Evolutionary conservation across 2,797 vertebrate genomes (phyloP), one percentile per base, ranked within the genome.

Genomic region (Epinephelus awoara): DNA sequence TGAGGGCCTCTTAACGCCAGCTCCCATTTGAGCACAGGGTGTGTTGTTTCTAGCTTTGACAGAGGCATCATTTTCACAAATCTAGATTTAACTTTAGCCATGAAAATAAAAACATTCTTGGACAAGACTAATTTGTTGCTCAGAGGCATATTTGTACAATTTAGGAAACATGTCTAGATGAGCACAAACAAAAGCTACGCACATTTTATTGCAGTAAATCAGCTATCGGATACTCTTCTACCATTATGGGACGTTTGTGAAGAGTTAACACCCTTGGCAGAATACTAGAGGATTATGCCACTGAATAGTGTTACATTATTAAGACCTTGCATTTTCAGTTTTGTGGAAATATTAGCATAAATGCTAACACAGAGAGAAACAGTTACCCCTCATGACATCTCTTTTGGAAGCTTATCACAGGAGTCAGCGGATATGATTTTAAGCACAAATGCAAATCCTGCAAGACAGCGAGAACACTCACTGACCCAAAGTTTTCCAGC

Each of bases 1-100:
- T 66, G 65, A 78, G 87, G 81, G 85, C 66, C 65, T 69, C 64
- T 83, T 80, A 83, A 78, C 54, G 83, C 55, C 77, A 79, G 65
- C 75, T 72, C 52, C 50, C 61, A 59, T 88, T 83, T 19, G 58
- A 80, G 72, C 80, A 71, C 64, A n/a, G 75, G 76, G 66, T 67
- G 55, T 75, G 77, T 80, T 82, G 72, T 86, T 77, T 73, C 13
- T 3, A 42, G 67, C 82, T 75, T 83, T 84, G 61, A 89, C 54
- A 52, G 61, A 55, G 34, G 49, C 71, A 71, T 77, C 13, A 38
- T 82, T 85, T 78, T 82, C 52, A 63, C 49, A 62, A 61, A 81
- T 71, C 51, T 64, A 49, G 40, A 54, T 70, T 75, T 50, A 79
- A 72, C 63, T 79, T 76, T 9, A 72, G 19, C 46, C 42, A 9